A percentile compares a stretch with the other conserved stretches of the same genome.
Evolutionary conservation across 2,113 vertebrate species (phyloP).

Genomic region (Centropus unirufus): DNA sequence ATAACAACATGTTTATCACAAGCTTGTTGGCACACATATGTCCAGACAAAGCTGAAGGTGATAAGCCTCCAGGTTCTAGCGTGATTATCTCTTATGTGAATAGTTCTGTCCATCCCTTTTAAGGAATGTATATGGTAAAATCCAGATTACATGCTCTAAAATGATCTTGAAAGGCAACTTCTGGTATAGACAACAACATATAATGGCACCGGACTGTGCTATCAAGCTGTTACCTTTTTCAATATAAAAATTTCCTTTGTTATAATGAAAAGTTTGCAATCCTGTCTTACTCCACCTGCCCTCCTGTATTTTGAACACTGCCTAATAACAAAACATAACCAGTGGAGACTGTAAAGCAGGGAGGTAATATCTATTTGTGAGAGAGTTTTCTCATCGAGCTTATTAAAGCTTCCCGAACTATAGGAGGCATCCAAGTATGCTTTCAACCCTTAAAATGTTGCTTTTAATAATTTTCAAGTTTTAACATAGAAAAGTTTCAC

Average conservation of each 20-base stretch:
- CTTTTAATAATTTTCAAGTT: neutral
- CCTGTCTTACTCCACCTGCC: neutral
- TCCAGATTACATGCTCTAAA: neutral
- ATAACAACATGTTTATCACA: neutral
- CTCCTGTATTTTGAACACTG: neutral
- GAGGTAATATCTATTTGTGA: neutral
- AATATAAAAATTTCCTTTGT: neutral
- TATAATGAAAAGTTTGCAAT: neutral
- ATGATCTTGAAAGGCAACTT: neutral
- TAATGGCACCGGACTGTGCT: neutral
- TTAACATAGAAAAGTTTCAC: neutral
- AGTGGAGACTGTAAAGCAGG: neutral
- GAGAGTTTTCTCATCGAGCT: neutral
- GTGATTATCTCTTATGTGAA: neutral
- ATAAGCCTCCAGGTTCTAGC: neutral
- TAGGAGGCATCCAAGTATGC: neutral
- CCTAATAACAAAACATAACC: neutral
- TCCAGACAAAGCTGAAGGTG: neutral
- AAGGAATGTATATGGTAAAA: neutral
- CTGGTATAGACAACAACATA: neutral
- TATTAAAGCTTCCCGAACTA: neutral
- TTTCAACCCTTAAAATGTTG: neutral
- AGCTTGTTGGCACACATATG: neutral
- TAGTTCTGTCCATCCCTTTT: neutral
- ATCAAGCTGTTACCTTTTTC: neutral